These are phyloP conservation scores for Lophochroa leadbeateri DNA, from an alignment of 2,113 vertebrate genomes.

Conservation along the genomic window DNA sequence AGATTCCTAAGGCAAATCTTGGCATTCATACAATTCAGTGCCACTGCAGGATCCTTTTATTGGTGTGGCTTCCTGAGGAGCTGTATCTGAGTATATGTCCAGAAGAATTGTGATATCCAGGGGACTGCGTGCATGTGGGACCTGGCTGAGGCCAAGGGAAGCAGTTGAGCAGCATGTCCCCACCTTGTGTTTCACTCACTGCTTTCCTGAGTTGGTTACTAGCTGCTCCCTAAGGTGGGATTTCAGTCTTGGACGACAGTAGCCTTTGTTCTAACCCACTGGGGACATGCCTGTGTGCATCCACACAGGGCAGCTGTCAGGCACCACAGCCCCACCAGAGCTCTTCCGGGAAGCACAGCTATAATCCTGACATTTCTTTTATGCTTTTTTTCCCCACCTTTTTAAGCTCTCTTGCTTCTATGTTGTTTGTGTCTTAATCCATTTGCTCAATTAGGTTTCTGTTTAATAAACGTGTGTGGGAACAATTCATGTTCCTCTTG, in stretches of 20 bases:
- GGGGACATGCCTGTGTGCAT: background rate
- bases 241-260: background rate
- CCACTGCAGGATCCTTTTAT: background rate
- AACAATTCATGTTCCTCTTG: background rate
- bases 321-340: background rate
- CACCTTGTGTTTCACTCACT: accelerated
- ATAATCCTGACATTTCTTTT: no score
- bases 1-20: background rate
- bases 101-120: no score
- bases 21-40: background rate
- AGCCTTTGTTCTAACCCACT: background rate
- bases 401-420: background rate
- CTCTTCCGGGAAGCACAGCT: background rate
- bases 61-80: background rate
- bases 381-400: background rate
- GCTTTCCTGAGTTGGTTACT: background rate
- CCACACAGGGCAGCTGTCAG: background rate
- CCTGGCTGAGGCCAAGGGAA: background rate
- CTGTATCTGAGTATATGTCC: background rate
- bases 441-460: background rate
- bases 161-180: background rate
- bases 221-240: background rate
- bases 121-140: no score
- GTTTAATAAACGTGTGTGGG: background rate
- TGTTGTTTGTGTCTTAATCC: background rate